Evolutionary conservation across 2,888 invertebrate genomes (phyloP), one percentile per base, ranked within the genome.

Genomic region (Cataglyphis albicans): DNA sequence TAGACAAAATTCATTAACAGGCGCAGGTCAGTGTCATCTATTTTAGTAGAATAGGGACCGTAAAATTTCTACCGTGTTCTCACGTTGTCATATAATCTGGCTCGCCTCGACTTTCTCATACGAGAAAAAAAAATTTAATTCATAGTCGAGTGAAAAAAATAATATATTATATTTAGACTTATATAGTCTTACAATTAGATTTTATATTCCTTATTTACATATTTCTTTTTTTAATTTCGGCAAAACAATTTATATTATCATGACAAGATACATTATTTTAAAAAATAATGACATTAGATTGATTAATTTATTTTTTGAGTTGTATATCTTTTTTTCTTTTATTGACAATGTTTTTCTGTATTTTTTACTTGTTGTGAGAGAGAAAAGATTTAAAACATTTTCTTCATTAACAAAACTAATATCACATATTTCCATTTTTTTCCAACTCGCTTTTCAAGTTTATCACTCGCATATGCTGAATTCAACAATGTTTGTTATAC

Each of bases 1-100:
- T 84, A 82, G 83, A 65, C 52, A 5, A 73, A 83, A 64, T 89
- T 89, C 74, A 64, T 86, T 88, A 87, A 83, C 64, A 63, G 32
- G 25, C 10, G 9, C 21, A 41, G 67, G 38, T 52, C 63, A 29
- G 18, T 25, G 48, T 74, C 32, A 29, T 25, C 25, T 25, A 38
- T 52, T 48, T n/a, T 52, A 55, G 41, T 15, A 21, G 35, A 63
- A 82, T 65, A 15, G n/a, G 6, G 68, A 59, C 9, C n/a, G 12
- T 29, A 41, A 78, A 41, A 15, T 32, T 59, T 41, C 29, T 41
- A 35, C 18, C 10, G 44, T 48, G 1, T 57, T 41, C 57, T 44
- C 21, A 44, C 59, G 10, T 59, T 68, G 44, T 70, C 21, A 18
- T 6, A 15, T 68, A 68, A 32, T 38, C 3, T 59, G 21, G 15